A percentile compares a stretch with the other conserved stretches of the same genome.
phyloP scores from a whole-genome alignment of 2,797 vertebrate genomes.

The Pyrocephalus nanus region DNA sequence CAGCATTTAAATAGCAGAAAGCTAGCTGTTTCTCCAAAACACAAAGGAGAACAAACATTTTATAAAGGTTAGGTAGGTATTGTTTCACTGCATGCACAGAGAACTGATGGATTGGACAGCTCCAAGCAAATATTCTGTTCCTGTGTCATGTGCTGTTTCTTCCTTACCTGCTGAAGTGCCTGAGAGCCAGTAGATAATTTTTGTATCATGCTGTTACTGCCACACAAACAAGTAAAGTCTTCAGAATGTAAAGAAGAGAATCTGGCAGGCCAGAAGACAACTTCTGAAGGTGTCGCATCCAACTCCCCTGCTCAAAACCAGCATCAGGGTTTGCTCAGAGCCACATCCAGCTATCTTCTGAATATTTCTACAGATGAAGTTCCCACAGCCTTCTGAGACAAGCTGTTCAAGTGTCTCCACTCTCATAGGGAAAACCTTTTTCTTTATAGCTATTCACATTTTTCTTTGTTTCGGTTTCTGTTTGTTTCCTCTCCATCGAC shows the following conservation, averaged over 20 bases:
- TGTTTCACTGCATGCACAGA: not conserved
- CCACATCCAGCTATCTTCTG: not conserved
- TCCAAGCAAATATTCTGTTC: not conserved
- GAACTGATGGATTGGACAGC: not conserved
- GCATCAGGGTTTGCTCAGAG: not conserved
- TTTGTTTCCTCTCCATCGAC: not conserved
- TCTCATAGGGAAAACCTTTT: not conserved
- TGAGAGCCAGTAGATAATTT: not conserved
- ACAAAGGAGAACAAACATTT: not conserved
- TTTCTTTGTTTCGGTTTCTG: not conserved
- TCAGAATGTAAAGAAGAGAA: not conserved
- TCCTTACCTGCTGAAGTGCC: not conserved
- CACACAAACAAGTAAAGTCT: not conserved
- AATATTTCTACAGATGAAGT: not conserved
- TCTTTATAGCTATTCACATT: not conserved
- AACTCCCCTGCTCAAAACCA: not conserved
- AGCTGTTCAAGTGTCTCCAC: not conserved
- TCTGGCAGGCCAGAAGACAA: not conserved
- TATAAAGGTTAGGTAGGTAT: not conserved
- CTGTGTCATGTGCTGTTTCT: not conserved
- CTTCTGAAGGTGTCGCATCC: not conserved
- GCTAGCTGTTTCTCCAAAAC: not conserved
- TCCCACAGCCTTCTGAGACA: not conserved
- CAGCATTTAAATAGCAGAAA: not conserved
- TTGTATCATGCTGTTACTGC: not conserved